Evolutionary conservation across 2,888 invertebrate species (phyloP), one percentile per base, ranked within the genome.

Genomic region (Phymatocera aterrima): DNA sequence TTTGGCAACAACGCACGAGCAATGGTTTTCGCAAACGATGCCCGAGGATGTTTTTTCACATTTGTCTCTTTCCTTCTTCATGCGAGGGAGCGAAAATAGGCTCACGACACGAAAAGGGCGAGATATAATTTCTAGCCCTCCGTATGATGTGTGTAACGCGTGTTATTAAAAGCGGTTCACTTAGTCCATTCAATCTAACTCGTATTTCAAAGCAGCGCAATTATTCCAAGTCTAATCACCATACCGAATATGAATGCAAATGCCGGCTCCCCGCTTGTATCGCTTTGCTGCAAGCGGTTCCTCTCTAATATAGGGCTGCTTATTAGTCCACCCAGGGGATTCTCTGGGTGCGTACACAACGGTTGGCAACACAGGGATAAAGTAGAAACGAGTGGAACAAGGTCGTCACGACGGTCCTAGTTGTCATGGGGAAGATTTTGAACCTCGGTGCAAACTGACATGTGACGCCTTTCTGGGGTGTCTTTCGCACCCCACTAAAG

Each of bases 191-290:
- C 61, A 79, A 80, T 79, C 61, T 31, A 46, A 74, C 80, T 79
- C 80, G 78, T 82, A 79, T 83, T 82, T 80, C 80, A 81, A 78
- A 79, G 81, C 81, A 84, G 84, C 85, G 83, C 86, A 86, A 88
- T 89, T 88, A 88, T 88, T 86, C 84, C 82, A 81, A 81, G 78
- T 84, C 86, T 89, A 90, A 90, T 89, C 89, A 90, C 88, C 88
- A 88, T 89, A 85, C 87, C 86, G 87, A 88, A 88, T 87, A 89
- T 87, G 87, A 88, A 89, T 89, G 88, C 86, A 87, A 88, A 88
- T 87, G 82, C 79, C 77, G 77, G 77, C 75, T 54, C 79, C 79
- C 82, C 57, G 48, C 74, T 80, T 80, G 80, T 83, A 81, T 82
- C 82, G 82, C 81, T 65, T 61, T 80, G 80, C 78, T 75, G 79